A percentile compares a stretch with the other conserved stretches of the same genome.
Conservation (phyloP, 2,888 invertebrate species). For the Atethmia centrago region DNA sequence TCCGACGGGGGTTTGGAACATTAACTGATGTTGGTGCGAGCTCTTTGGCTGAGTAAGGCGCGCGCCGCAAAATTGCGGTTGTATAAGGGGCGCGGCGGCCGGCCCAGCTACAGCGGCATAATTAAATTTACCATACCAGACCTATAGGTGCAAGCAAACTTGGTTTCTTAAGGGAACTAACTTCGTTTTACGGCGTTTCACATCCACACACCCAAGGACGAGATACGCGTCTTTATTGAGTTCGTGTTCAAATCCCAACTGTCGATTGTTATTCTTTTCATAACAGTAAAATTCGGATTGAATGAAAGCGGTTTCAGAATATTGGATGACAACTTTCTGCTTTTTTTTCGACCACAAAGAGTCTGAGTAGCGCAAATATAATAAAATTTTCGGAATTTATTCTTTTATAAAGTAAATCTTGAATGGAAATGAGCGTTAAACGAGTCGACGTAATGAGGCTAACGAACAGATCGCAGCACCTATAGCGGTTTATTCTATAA, state of each 20-base stretch:
- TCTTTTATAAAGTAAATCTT: constrained; percentile 60
- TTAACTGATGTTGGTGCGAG: constrained; percentile 66
- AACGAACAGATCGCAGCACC: constrained; percentile 70
- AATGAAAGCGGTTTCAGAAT: constrained; percentile 56
- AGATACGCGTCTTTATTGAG: constrained; percentile 53
- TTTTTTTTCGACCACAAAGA: constrained; percentile 57
- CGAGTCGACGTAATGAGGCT: constrained; percentile 70
- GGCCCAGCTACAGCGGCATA: constrained; percentile 51
- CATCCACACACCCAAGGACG: constrained; percentile 28
- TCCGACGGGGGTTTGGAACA: constrained; percentile 66
- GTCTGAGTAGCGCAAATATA: constrained; percentile 51
- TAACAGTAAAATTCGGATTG: constrained; percentile 55
- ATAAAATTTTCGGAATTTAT: constrained; percentile 55
- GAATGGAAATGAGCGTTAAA: constrained; percentile 69
- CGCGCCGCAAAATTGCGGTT: constrained; percentile 68
- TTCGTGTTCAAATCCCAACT: constrained; percentile 42
- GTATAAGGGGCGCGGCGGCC: constrained; percentile 26
- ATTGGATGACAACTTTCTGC: constrained; percentile 52
- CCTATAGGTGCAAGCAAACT: constrained; percentile 66
- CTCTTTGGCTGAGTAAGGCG: constrained; percentile 62
- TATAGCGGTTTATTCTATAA: constrained; percentile 62
- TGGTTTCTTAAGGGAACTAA: constrained; percentile 64
- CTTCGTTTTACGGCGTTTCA: constrained; percentile 48
- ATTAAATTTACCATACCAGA: constrained; percentile 72
- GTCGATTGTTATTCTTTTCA: constrained; percentile 61